Evolutionary conservation across 2,113 vertebrate species (phyloP).

Genomic region (Lipophrys pholis): DNA sequence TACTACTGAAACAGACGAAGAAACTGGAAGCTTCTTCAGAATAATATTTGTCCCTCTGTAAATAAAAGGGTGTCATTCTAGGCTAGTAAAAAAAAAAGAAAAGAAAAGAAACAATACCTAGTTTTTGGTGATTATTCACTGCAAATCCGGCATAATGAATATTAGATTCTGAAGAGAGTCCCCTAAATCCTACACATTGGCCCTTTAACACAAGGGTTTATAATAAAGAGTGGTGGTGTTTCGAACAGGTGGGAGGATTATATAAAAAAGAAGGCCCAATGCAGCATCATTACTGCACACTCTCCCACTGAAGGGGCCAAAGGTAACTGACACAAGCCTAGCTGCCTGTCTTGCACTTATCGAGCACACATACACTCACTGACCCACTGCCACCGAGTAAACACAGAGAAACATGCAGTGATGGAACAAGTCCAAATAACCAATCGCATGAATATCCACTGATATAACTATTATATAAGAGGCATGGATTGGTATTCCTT

Average conservation of each 20-base stretch:
- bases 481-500: slow-evolving; percentile 24
- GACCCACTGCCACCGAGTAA: slow-evolving; percentile 16
- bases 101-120: no score
- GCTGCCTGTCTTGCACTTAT: slow-evolving; percentile 38
- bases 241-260: slow-evolving; percentile 76
- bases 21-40: no score
- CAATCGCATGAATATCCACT: slow-evolving; percentile 1
- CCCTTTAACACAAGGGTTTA: slow-evolving; percentile 44
- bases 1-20: no score
- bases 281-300: slow-evolving; percentile 62
- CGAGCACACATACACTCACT: slow-evolving; percentile 6
- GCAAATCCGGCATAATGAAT: no score
- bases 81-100: no score
- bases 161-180: no score
- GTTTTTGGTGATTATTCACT: no score
- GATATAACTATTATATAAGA: slow-evolving; percentile 32
- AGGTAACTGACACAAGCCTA: slow-evolving; percentile 54
- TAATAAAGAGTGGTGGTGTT: slow-evolving; percentile 71
- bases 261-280: slow-evolving; percentile 65
- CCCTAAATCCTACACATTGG: slow-evolving; percentile 24
- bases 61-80: no score
- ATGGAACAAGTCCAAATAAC: slow-evolving; percentile 2
- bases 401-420: slow-evolving; percentile 20
- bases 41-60: no score
- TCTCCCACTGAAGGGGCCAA: slow-evolving; percentile 68